These are phyloP conservation scores for Beris chalybata DNA, from an alignment of 2,888 invertebrate species.

Conservation along the genomic window DNA sequence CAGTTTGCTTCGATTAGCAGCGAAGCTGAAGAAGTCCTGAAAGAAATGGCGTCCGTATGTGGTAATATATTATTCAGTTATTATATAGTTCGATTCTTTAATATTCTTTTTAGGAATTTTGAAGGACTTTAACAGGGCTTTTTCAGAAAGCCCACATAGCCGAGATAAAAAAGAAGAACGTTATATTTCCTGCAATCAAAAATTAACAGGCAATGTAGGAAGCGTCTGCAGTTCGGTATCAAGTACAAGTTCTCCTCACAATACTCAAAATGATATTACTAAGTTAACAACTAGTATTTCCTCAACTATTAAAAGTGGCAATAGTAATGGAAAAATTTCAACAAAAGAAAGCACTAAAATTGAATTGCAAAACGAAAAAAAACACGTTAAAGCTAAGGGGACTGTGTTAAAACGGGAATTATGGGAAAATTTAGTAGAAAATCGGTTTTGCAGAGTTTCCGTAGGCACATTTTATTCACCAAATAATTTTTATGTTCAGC, in stretches of 20 bases:
- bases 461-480: conserved; percentile 35
- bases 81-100: not conserved
- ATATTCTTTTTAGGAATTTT: conserved; percentile 5
- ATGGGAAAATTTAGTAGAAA: conserved; percentile 33
- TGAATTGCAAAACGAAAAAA: not conserved
- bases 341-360: not conserved
- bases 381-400: not conserved
- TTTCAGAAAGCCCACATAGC: not conserved
- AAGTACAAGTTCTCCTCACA: not conserved
- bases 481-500: conserved; percentile 34
- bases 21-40: conserved; percentile 23
- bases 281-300: too few relatives aligned
- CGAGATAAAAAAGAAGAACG: not conserved
- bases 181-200: conserved; percentile 8
- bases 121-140: not conserved
- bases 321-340: not conserved
- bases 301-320: too few relatives aligned
- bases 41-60: conserved; percentile 31
- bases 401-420: too few relatives aligned
- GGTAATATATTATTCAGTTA: conserved; percentile 16
- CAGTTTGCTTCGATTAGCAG: conserved; percentile 23
- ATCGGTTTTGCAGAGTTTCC: conserved; percentile 25
- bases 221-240: not conserved
- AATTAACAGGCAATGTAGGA: not conserved
- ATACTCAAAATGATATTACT: not conserved